These are phyloP conservation scores for Drosophila bocki DNA, from an alignment of 1,140 invertebrate species.

Conservation along the genomic window DNA sequence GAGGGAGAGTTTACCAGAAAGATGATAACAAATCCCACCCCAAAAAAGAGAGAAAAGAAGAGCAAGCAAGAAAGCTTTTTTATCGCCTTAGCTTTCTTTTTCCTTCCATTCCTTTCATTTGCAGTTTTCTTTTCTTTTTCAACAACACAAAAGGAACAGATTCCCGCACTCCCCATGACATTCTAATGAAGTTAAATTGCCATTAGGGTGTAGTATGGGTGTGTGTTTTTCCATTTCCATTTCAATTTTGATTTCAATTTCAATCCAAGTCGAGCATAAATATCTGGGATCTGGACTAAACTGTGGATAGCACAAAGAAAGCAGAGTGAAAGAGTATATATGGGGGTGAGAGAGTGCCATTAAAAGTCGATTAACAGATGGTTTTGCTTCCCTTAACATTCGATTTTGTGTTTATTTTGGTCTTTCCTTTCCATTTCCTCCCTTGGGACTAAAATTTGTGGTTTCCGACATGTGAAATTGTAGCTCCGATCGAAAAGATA, in stretches of 20 bases:
- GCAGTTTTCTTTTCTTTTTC: not conserved
- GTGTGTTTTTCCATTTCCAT: slow-evolving; percentile 23
- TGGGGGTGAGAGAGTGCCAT: not conserved
- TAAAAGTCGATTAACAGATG: slow-evolving; percentile 33
- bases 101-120: not conserved
- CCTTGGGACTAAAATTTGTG: not conserved
- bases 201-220: slow-evolving; percentile 4
- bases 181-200: slow-evolving; percentile 70
- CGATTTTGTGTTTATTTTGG: slow-evolving; percentile 1
- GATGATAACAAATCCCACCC: not conserved
- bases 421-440: not conserved
- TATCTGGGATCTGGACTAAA: slow-evolving; percentile 12
- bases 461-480: not conserved
- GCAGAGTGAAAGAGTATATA: not conserved
- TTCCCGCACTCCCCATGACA: slow-evolving; percentile 53
- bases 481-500: not conserved
- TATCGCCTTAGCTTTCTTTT: slow-evolving; percentile 14
- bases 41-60: not conserved
- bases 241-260: slow-evolving; percentile 31
- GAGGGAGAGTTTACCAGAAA: slow-evolving; percentile 7
- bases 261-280: slow-evolving; percentile 25
- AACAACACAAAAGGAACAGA: slow-evolving; percentile 18
- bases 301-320: not conserved
- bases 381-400: slow-evolving; percentile 9
- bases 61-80: slow-evolving; percentile 14